Evolutionary conservation across 2,797 vertebrate species (phyloP), one percentile per base, ranked within the genome.

Genomic region (Gymnocypris eckloni): DNA sequence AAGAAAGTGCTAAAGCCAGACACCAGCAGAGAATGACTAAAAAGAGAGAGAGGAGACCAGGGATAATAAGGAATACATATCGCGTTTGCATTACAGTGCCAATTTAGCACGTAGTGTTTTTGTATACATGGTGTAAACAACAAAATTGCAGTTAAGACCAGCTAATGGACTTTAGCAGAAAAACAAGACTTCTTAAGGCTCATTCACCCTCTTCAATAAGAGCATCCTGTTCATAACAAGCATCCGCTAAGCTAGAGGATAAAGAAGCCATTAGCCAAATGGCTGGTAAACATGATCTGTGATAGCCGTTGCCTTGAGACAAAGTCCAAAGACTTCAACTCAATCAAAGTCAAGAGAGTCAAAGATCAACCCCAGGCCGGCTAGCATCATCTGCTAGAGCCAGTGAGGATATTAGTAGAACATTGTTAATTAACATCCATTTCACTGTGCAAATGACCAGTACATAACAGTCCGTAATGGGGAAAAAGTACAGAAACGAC

Each of bases 401-500:
- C 45, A 59, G 20, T 50, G 15, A 69, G 50, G 41, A n/a, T 20
- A 69, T 67, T 86, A 79, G 56, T 33, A 28, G 37, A 80, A 73
- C 86, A 81, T 28, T 4, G 76, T 75, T 79, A 20, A 43, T 86
- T 86, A 71, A 71, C 20, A 52, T 70, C 33, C 59, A 20, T 41
- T 75, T 37, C 73, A 64, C 39, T 73, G 61, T 73, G 72, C n/a
- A 77, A 56, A 81, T 72, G 73, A 82, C 37, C 56, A 78, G 48
- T 56, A 64, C 28, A 37, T 37, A 76, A 18, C 84, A 10, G 2
- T 45, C 8, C 25, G 20, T 50, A 25, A 37, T 16, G 13, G n/a
- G 41, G 73, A 45, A 85, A 81, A 70, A 78, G 83, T 71, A 77
- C 86, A 89, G 79, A 89, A 87, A 88, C 85, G 78, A 85, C 90